phyloP scores from a whole-genome alignment of 2,888 invertebrate genomes.

The Dugesia japonica region DNA sequence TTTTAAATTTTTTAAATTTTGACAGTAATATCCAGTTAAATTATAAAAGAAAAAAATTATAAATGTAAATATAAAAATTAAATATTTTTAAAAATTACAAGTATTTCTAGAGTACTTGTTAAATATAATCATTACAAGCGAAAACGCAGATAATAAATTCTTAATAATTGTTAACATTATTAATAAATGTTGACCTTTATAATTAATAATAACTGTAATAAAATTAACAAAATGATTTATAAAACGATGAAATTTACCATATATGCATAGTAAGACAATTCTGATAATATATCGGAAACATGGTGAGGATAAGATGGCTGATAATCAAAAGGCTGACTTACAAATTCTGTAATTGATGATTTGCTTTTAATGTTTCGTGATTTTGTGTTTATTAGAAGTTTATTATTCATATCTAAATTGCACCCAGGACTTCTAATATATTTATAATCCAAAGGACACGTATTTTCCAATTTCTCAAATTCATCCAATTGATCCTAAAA shows the following conservation, averaged over 20 bases:
- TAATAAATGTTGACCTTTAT: too few species aligned
- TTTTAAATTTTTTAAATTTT: too few species aligned
- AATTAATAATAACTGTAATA: too few species aligned
- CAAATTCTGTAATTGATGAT: neutral
- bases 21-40: too few species aligned
- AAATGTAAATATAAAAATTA: too few species aligned
- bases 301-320: slow-evolving; percentile 58
- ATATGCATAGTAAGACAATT: slow-evolving; percentile 91
- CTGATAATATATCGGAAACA: slow-evolving; percentile 81
- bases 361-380: neutral
- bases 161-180: too few species aligned
- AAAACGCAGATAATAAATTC: too few species aligned
- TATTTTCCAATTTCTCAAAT: neutral
- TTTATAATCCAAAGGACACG: neutral
- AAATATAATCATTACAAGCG: too few species aligned
- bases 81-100: too few species aligned
- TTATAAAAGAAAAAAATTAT: too few species aligned
- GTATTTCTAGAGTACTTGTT: too few species aligned
- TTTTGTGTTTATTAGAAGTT: neutral
- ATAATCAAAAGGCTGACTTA: neutral
- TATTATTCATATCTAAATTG: neutral
- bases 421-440: neutral
- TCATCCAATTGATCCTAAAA: neutral
- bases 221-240: too few species aligned
- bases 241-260: slow-evolving; percentile 69